Conservation (phyloP, 2,113 vertebrate species). For the Alaudala cheleensis region DNA sequence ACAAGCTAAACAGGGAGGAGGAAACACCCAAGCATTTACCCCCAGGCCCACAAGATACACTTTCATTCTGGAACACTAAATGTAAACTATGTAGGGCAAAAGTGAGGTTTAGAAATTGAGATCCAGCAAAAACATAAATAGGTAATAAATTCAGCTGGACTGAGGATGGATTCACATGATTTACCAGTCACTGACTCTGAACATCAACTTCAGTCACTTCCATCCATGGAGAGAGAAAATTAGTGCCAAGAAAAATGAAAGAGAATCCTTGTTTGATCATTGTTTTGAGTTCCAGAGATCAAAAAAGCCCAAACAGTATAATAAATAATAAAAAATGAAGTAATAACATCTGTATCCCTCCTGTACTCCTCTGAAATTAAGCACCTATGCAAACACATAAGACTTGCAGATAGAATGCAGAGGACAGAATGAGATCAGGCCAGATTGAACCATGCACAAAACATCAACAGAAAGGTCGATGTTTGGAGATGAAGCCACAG, state of each 20-base stretch:
- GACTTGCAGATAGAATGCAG: background rate
- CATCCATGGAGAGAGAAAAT: background rate
- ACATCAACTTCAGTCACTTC: background rate
- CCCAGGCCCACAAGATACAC: background rate
- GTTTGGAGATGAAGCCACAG: background rate
- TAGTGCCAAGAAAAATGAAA: constrained; percentile 26
- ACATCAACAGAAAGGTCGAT: rapidly evolving
- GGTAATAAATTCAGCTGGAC: background rate
- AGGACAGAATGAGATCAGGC: background rate
- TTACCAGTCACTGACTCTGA: background rate
- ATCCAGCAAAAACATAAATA: background rate
- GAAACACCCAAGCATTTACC: background rate
- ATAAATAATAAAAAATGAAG: constrained; percentile 18
- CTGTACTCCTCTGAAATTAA: background rate
- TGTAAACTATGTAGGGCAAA: background rate
- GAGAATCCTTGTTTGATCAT: background rate
- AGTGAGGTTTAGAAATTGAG: background rate
- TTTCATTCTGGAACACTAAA: background rate
- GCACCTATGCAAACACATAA: background rate
- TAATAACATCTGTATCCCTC: background rate
- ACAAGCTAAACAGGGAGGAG: background rate
- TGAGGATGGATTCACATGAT: background rate
- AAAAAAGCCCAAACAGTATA: background rate
- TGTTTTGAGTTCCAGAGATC: constrained; percentile 7
- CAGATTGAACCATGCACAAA: background rate